Conservation (phyloP, 2,888 invertebrate genomes). For the Agelastica alni region DNA sequence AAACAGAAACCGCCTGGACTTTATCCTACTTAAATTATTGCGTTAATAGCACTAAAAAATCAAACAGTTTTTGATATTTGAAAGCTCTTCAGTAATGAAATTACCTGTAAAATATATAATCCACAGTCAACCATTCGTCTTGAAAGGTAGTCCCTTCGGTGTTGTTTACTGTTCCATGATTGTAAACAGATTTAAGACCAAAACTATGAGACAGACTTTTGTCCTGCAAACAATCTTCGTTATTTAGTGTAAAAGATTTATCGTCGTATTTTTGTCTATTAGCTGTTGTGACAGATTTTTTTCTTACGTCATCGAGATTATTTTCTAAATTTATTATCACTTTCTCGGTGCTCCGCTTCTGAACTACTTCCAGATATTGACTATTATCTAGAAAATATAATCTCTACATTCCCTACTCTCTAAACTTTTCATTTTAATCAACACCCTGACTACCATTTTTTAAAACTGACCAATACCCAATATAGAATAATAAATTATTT, state of each 20-base stretch:
- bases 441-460: too few relatives aligned
- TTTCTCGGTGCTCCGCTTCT: constrained; percentile 43
- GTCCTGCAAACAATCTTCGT: too few relatives aligned
- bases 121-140: constrained; percentile 77
- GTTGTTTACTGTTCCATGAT: constrained; percentile 56
- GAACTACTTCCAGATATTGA: constrained; percentile 48
- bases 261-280: not conserved
- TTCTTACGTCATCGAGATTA: not conserved
- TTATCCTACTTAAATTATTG: too few relatives aligned
- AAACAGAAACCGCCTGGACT: too few relatives aligned
- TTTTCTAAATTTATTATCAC: constrained; percentile 48
- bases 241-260: too few relatives aligned
- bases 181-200: constrained; percentile 71
- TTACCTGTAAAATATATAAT: constrained; percentile 87
- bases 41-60: too few relatives aligned
- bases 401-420: too few relatives aligned
- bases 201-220: constrained; percentile 66
- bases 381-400: constrained; percentile 47
- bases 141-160: constrained; percentile 78
- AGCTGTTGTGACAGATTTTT: not conserved
- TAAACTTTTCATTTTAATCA: too few relatives aligned
- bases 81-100: too few relatives aligned
- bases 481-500: too few relatives aligned
- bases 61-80: too few relatives aligned
- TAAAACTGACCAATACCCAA: too few relatives aligned